Evolutionary conservation across 2,888 invertebrate genomes (phyloP), one percentile per base, ranked within the genome.

Genomic region (Drymonia ruficornis): DNA sequence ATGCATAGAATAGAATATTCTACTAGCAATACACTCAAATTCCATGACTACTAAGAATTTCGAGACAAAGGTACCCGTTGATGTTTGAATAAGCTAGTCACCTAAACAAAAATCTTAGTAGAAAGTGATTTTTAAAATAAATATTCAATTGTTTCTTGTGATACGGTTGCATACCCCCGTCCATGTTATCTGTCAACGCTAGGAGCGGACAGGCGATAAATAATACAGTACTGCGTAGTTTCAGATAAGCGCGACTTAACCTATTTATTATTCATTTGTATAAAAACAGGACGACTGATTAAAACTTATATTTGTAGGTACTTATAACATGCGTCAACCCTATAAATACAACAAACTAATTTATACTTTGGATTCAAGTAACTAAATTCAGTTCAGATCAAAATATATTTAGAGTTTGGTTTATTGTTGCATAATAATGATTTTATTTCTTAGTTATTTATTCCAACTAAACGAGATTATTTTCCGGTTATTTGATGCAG

Each of bases 161-260:
- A n/a, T n/a, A n/a, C n/a, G n/a, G 18, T 47, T 34, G 34, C 13
- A 11, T 67, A 70, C 53, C 18, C 16, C 65, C 69, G 36, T 80
- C 73, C 79, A 65, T 70, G 78, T 82, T 89, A 87, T 89, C 89
- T 87, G 78, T 81, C 79, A 80, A 75, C 78, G 74, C 74, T 80
- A 73, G 77, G 67, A 79, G 79, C 76, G 68, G 76, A 78, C 80
- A 76, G 64, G 77, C 76, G 84, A 86, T 86, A 86, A 82, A 71
- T 73, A 67, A 71, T 46, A 19, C 28, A 75, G 72, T 73, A 77
- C 84, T 87, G 86, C 88, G 89, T 76, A 89, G 83, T 86, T 73
- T 61, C 55, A 69, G 86, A 84, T 84, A 89, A 84, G 74, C 62
- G 55, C 66, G 76, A 83, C 85, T 86, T 87, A 86, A 86, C 88